Conservation (phyloP, 1,140 invertebrate genomes). For the Helicoverpa zea region DNA sequence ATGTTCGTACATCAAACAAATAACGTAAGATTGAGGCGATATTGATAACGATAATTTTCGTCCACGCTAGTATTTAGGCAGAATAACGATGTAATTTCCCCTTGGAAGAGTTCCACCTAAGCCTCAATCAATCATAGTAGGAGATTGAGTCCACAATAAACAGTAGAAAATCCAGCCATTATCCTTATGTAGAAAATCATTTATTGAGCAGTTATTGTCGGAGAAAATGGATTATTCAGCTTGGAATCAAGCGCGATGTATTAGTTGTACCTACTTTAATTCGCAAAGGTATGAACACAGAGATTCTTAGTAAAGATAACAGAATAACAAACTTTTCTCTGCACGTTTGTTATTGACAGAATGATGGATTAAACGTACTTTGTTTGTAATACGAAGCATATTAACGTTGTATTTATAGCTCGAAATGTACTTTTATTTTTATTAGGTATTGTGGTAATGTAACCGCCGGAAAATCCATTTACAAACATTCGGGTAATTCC, state of each 20-base stretch:
- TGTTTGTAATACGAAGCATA: slow-evolving; percentile 30
- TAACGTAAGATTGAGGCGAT: slow-evolving; percentile 45
- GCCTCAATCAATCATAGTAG: slow-evolving; percentile 68
- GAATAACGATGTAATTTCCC: slow-evolving; percentile 64
- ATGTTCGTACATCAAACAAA: slow-evolving; percentile 20
- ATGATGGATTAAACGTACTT: slow-evolving; percentile 37
- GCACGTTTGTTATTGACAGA: slow-evolving; percentile 29
- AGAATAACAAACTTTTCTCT: slow-evolving; percentile 28
- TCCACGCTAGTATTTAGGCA: slow-evolving; percentile 51
- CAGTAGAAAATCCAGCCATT: slow-evolving; percentile 66
- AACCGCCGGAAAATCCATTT: slow-evolving; percentile 22
- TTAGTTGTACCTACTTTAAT: slow-evolving; percentile 43
- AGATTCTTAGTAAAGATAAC: slow-evolving; percentile 22
- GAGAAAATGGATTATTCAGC: slow-evolving; percentile 61
- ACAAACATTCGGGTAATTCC: slow-evolving; percentile 29
- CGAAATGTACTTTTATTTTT: slow-evolving; percentile 17
- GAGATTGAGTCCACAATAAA: slow-evolving; percentile 69
- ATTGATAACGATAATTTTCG: slow-evolving; percentile 49
- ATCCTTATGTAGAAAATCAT: slow-evolving; percentile 68
- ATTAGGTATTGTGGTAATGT: neutral
- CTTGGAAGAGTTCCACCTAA: slow-evolving; percentile 66
- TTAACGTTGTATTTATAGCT: neutral
- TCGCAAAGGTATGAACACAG: slow-evolving; percentile 26
- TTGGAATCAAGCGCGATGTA: slow-evolving; percentile 53
- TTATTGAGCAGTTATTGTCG: slow-evolving; percentile 66